Evolutionary conservation across 2,888 invertebrate genomes (phyloP).

Genomic region (Theristus sp.): DNA sequence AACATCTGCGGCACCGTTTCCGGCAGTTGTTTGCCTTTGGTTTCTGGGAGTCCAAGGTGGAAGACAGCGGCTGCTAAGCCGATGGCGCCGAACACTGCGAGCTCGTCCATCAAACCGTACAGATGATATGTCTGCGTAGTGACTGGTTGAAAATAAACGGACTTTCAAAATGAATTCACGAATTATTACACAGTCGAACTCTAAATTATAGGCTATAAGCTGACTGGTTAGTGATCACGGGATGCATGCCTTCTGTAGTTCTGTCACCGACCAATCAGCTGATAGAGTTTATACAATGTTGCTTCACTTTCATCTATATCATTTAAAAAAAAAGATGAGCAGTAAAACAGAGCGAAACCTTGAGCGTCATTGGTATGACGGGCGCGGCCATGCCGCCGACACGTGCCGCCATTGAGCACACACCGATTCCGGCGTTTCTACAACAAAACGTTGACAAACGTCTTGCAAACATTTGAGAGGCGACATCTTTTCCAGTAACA

Average conservation of each 20-base stretch:
- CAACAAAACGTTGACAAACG: conserved; percentile 1
- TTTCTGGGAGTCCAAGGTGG: conserved; percentile 6
- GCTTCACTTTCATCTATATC: too few relatives aligned
- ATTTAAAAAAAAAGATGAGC: too few relatives aligned
- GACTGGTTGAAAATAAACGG: too few relatives aligned
- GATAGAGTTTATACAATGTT: too few relatives aligned
- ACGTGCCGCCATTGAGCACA: conserved; percentile 6
- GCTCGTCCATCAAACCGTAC: neutral
- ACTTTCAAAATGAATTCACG: too few relatives aligned
- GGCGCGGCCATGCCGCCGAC: conserved; percentile 8
- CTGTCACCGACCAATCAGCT: too few relatives aligned
- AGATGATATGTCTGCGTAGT: neutral
- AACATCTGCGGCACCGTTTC: neutral
- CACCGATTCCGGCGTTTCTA: conserved; percentile 6
- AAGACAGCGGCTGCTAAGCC: conserved; percentile 2
- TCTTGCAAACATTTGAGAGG: neutral
- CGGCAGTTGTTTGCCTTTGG: conserved; percentile 5
- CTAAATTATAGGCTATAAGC: too few relatives aligned
- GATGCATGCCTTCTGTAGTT: too few relatives aligned
- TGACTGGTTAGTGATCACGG: too few relatives aligned
- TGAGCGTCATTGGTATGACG: conserved; percentile 1
- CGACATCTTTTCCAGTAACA: too few relatives aligned
- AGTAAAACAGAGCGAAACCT: neutral
- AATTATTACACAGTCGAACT: too few relatives aligned
- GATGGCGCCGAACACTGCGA: conserved; percentile 1